Conservation (phyloP, 2,797 vertebrate species). For the Diceros bicornis region DNA sequence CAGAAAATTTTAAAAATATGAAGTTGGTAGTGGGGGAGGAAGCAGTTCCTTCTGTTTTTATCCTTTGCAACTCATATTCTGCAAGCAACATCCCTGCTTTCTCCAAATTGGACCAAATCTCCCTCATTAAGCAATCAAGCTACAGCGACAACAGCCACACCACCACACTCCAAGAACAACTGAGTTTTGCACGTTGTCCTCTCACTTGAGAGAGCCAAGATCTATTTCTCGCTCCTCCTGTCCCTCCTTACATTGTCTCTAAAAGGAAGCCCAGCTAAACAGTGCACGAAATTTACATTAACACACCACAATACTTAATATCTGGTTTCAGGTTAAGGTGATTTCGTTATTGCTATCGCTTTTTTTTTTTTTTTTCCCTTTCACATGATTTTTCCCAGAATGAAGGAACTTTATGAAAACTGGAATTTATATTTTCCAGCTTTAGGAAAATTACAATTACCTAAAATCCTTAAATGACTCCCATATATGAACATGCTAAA, state of each 20-base stretch:
- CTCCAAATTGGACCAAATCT: not conserved
- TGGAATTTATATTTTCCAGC: not conserved
- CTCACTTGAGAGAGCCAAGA: no score
- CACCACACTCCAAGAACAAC: not conserved
- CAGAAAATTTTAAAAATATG: not conserved
- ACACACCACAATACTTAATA: not conserved
- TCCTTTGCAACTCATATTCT: not conserved
- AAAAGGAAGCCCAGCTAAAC: not conserved
- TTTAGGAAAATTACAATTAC: not conserved
- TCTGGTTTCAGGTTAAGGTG: not conserved
- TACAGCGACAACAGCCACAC: not conserved
- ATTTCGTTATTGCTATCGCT: not conserved
- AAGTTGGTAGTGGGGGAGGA: not conserved
- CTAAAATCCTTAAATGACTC: conserved; percentile 23
- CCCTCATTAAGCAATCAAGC: not conserved
- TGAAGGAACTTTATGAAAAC: not conserved
- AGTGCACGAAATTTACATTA: not conserved
- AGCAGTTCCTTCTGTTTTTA: not conserved
- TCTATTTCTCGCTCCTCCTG: not conserved
- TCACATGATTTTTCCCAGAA: not conserved
- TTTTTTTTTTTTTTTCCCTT: not conserved
- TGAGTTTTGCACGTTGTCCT: not conserved
- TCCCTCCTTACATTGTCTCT: not conserved
- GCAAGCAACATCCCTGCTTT: not conserved
- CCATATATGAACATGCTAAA: not conserved